Evolutionary conservation across 1,140 invertebrate genomes (phyloP).

Genomic region (Calephelis nemesis): DNA sequence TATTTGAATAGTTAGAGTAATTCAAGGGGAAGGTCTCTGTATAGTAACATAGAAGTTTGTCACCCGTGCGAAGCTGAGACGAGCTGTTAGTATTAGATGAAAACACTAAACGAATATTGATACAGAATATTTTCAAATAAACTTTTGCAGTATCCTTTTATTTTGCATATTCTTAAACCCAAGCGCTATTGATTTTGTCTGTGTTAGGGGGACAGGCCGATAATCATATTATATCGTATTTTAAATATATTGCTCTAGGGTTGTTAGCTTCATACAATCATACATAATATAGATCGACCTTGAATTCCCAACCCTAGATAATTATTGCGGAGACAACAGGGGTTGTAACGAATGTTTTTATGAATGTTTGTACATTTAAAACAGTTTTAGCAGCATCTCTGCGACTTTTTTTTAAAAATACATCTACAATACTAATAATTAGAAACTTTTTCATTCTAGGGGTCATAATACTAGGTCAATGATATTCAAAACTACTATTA

Average conservation of each 20-base stretch:
- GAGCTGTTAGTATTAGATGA: too few relatives aligned
- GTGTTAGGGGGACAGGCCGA: conserved; percentile 73
- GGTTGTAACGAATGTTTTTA: conserved; percentile 21
- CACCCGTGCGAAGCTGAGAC: too few relatives aligned
- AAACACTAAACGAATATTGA: too few relatives aligned
- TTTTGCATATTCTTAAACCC: conserved; percentile 58
- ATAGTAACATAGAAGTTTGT: too few relatives aligned
- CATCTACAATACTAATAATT: too few relatives aligned
- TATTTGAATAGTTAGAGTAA: too few relatives aligned
- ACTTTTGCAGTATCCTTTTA: conserved; percentile 18
- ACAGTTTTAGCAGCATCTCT: neutral
- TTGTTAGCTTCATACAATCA: conserved; percentile 40
- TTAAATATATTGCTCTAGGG: conserved; percentile 66
- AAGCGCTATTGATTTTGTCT: conserved; percentile 77
- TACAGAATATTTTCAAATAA: too few relatives aligned
- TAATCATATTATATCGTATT: conserved; percentile 77
- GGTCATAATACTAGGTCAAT: too few relatives aligned
- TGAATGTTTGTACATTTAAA: conserved; percentile 1
- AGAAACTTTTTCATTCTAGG: too few relatives aligned
- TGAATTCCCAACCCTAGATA: conserved; percentile 47
- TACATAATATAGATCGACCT: conserved; percentile 54
- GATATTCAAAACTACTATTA: too few relatives aligned
- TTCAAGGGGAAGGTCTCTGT: too few relatives aligned
- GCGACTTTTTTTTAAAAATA: neutral
- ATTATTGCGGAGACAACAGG: conserved; percentile 30